Evolutionary conservation across 2,113 vertebrate genomes (phyloP).

Genomic region (Otocyon megalotis): DNA sequence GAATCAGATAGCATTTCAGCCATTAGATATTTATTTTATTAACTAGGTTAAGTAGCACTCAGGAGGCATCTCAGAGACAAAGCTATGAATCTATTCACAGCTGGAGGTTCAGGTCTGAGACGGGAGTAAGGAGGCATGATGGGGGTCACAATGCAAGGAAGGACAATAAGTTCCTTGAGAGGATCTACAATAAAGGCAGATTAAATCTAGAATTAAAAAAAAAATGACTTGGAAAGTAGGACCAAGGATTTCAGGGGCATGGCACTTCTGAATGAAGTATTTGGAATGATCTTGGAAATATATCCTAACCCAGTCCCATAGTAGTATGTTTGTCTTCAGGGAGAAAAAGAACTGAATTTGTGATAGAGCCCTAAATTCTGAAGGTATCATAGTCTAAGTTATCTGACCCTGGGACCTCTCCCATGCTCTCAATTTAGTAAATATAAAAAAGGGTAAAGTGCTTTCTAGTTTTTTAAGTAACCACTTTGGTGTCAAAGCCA

Average conservation of each 20-base stretch:
- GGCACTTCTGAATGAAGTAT: neutral
- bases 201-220: neutral
- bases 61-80: neutral
- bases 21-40: neutral
- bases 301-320: neutral
- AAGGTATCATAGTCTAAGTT: neutral
- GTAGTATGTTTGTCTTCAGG: neutral
- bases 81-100: neutral
- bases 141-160: neutral
- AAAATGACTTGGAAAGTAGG: neutral
- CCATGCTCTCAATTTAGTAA: neutral
- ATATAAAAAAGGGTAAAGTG: neutral
- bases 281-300: neutral
- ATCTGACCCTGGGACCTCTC: neutral
- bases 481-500: neutral
- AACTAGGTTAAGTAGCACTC: neutral
- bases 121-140: neutral
- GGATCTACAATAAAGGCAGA: neutral
- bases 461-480: neutral
- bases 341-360: neutral
- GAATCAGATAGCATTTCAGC: neutral
- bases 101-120: neutral
- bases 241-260: neutral
- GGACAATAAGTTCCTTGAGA: neutral
- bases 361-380: neutral